Evolutionary conservation across 2,888 invertebrate species (phyloP).

Genomic region (Eurytoma californica): DNA sequence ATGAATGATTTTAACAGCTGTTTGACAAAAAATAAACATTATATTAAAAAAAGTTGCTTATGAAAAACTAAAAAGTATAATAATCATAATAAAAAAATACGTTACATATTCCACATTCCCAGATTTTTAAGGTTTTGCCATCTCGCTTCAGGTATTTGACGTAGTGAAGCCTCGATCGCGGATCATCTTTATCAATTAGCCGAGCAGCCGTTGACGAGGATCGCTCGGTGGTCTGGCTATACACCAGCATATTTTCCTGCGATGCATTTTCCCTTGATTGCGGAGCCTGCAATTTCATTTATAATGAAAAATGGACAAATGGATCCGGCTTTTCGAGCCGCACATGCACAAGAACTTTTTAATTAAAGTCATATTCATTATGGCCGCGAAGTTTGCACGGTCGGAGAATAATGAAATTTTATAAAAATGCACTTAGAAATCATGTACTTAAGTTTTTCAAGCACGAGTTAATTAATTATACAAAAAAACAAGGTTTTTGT

Average conservation of each 20-base stretch:
- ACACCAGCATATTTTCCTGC: constrained; percentile 62
- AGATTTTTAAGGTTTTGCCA: constrained; percentile 82
- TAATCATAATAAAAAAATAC: constrained; percentile 57
- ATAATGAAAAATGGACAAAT: constrained; percentile 47
- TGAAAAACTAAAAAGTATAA: background rate
- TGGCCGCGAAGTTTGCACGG: too few species aligned
- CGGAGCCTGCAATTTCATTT: constrained; percentile 60
- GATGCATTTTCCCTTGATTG: constrained; percentile 60
- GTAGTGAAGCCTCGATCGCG: constrained; percentile 80
- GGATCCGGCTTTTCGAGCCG: constrained; percentile 23
- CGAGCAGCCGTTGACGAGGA: constrained; percentile 56
- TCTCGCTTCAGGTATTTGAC: constrained; percentile 82
- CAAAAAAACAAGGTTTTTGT: too few species aligned
- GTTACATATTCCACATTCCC: constrained; percentile 87
- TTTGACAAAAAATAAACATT: too few species aligned
- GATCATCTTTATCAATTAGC: constrained; percentile 78
- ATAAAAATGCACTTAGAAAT: too few species aligned
- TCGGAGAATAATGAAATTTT: too few species aligned
- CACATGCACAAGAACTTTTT: constrained; percentile 24
- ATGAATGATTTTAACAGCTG: too few species aligned
- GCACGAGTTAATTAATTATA: too few species aligned
- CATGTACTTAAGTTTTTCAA: too few species aligned
- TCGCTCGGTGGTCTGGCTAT: constrained; percentile 59
- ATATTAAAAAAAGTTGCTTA: too few species aligned
- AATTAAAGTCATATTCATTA: constrained; percentile 37